Conservation (phyloP, 2,888 invertebrate genomes). For the Drosophila mulleri region DNA sequence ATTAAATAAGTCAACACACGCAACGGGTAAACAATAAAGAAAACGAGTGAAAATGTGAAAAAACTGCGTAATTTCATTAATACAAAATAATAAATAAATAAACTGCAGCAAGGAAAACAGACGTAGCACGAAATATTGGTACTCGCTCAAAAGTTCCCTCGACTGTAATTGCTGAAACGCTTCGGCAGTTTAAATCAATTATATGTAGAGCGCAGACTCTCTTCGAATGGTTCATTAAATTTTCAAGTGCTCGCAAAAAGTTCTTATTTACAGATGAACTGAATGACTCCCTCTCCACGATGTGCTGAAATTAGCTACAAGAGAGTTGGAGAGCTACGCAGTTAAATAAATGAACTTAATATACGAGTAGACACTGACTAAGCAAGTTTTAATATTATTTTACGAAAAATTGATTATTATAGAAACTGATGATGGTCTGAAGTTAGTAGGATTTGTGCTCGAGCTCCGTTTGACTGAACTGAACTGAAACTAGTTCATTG, state of each 20-base stretch:
- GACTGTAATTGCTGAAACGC: slow-evolving; percentile 10
- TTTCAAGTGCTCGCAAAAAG: slow-evolving; percentile 22
- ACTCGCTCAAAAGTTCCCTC: slow-evolving; percentile 2
- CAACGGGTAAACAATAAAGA: slow-evolving; percentile 36
- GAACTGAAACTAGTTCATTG: neutral
- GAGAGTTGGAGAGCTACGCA: neutral
- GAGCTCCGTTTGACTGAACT: neutral
- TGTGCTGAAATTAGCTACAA: neutral
- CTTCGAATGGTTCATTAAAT: slow-evolving; percentile 38
- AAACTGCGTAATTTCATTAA: slow-evolving; percentile 72
- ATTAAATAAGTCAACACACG: slow-evolving; percentile 60
- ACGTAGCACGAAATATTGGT: slow-evolving; percentile 10
- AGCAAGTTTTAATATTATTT: too few relatives aligned
- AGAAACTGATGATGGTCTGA: neutral
- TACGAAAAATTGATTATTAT: neutral
- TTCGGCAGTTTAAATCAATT: slow-evolving; percentile 40
- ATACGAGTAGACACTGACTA: too few relatives aligned
- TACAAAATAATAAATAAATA: slow-evolving; percentile 64
- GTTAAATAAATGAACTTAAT: neutral
- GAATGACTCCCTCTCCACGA: neutral
- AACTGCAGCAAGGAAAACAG: neutral
- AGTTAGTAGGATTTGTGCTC: too few relatives aligned
- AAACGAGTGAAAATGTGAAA: slow-evolving; percentile 6
- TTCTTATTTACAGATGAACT: slow-evolving; percentile 5
- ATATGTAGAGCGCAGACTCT: slow-evolving; percentile 21